A percentile compares a stretch with the other conserved stretches of the same genome.
These are phyloP conservation scores for Gymnarchus niloticus DNA, from an alignment of 2,113 vertebrate genomes.

Conservation along the genomic window DNA sequence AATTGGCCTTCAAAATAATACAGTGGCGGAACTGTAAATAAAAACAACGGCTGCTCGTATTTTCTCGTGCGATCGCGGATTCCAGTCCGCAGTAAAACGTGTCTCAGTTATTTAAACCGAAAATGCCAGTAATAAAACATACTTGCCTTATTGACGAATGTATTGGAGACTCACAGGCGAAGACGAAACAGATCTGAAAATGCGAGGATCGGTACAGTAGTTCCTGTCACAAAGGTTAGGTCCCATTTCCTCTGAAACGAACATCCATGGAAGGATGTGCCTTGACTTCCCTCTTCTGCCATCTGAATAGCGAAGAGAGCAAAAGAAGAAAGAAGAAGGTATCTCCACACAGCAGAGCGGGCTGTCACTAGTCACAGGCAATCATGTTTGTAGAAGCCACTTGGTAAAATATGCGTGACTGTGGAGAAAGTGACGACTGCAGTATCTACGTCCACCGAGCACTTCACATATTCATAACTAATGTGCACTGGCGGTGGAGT, in stretches of 20 bases:
- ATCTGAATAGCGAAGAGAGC: constrained; percentile 29
- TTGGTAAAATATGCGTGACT: background rate
- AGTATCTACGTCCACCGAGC: constrained; percentile 19
- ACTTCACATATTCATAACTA: constrained; percentile 41
- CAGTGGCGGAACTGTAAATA: background rate
- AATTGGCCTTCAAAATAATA: background rate
- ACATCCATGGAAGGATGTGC: constrained; percentile 40
- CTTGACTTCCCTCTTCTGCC: constrained; percentile 25
- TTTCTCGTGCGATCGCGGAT: background rate
- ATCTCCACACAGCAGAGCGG: constrained; percentile 23
- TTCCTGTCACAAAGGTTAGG: constrained; percentile 28
- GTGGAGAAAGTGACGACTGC: constrained; percentile 2
- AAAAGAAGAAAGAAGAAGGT: constrained; percentile 24
- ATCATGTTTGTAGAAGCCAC: constrained; percentile 12
- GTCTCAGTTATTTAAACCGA: background rate
- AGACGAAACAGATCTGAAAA: background rate
- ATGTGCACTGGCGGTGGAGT: constrained; percentile 52
- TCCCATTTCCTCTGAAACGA: constrained; percentile 32
- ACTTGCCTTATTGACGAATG: constrained; percentile 25
- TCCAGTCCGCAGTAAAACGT: constrained; percentile 3
- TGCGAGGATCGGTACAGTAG: constrained; percentile 21
- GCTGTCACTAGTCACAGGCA: background rate
- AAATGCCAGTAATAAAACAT: background rate
- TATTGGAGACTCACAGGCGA: background rate
- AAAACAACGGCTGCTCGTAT: background rate